Evolutionary conservation across 2,797 vertebrate genomes (phyloP).

Genomic region (Kryptopterus vitreolus): DNA sequence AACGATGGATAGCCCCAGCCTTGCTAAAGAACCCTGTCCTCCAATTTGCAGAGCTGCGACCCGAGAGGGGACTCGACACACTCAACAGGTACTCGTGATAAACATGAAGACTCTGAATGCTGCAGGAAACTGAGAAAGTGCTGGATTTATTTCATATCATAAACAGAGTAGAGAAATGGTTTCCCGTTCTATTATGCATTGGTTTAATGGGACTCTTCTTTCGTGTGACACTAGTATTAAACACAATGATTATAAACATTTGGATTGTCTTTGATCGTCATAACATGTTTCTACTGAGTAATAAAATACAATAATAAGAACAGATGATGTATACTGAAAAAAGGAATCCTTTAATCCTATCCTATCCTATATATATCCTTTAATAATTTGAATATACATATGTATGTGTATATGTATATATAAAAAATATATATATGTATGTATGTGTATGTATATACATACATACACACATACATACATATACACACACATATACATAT

Average conservation of each 20-base stretch:
- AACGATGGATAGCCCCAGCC: constrained; percentile 68
- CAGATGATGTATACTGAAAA: not conserved
- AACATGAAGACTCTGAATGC: not conserved
- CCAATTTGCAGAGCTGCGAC: constrained; percentile 61
- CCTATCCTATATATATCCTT: too few species aligned
- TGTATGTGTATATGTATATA: too few species aligned
- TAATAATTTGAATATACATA: too few species aligned
- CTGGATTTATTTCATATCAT: not conserved
- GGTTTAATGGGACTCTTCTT: not conserved
- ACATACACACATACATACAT: too few species aligned
- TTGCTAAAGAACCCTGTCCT: constrained; percentile 70
- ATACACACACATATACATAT: too few species aligned
- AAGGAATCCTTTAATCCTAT: too few species aligned
- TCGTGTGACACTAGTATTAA: too few species aligned
- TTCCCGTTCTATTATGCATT: not conserved
- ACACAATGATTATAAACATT: not conserved
- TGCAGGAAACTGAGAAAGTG: constrained; percentile 1
- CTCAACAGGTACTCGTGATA: constrained; percentile 69
- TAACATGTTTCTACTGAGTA: too few species aligned
- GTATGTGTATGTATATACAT: too few species aligned
- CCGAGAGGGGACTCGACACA: constrained; percentile 63
- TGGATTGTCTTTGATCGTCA: not conserved
- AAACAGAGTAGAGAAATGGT: not conserved
- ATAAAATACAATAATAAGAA: not conserved
- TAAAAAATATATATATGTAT: too few species aligned